A percentile compares a stretch with the other conserved stretches of the same genome.
Evolutionary conservation across 2,797 vertebrate species (phyloP).

Genomic region (Myotis planiceps): DNA sequence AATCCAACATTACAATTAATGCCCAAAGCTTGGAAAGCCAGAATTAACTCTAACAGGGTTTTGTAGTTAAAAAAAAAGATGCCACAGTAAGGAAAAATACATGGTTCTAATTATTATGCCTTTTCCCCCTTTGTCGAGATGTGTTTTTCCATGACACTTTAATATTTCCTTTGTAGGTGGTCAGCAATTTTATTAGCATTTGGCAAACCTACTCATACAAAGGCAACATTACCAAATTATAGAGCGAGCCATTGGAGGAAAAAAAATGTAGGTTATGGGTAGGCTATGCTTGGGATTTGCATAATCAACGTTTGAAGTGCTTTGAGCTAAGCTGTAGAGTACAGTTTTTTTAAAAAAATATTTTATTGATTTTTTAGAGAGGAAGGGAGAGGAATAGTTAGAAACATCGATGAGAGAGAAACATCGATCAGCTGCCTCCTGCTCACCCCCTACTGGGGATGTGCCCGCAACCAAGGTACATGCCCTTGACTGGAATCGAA

Average conservation of each 20-base stretch:
- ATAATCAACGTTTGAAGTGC: constrained; percentile 7
- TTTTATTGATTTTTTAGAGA: no score
- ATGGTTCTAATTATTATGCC: constrained; percentile 52
- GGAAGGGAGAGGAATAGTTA: no score
- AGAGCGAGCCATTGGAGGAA: background rate
- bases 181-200: constrained; percentile 54
- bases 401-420: no score
- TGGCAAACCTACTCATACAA: background rate
- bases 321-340: constrained; percentile 5
- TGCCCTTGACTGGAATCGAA: no score
- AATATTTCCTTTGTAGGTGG: constrained; percentile 60
- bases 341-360: background rate
- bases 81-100: constrained; percentile 23
- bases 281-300: background rate
- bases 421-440: no score
- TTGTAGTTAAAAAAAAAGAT: constrained; percentile 41
- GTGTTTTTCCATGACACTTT: background rate
- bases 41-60: constrained; percentile 11
- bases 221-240: constrained; percentile 46
- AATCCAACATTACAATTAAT: background rate
- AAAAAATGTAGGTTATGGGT: background rate
- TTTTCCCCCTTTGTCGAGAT: background rate
- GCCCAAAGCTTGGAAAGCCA: constrained; percentile 19
- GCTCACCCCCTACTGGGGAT: no score
- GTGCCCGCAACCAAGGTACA: no score